These are phyloP conservation scores for Limnothrissa miodon DNA, from an alignment of 2,113 vertebrate species.

Conservation along the genomic window DNA sequence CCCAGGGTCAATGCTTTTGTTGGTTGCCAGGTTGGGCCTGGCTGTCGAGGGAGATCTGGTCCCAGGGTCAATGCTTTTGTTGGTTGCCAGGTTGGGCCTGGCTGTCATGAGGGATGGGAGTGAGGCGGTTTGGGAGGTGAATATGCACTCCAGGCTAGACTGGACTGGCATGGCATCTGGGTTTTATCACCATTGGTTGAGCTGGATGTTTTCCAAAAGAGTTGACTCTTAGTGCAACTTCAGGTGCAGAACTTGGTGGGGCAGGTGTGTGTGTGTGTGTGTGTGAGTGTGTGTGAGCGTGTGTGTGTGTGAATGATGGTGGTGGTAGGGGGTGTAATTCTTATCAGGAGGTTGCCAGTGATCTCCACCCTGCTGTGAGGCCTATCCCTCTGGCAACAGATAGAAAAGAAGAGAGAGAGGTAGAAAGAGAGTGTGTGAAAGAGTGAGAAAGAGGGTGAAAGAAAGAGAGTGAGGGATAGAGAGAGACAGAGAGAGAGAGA, in stretches of 20 bases:
- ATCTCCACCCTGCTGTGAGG: background rate
- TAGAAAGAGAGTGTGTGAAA: background rate
- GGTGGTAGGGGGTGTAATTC: background rate
- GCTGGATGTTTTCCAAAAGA: background rate
- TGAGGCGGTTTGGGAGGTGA: no score
- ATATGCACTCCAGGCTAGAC: background rate
- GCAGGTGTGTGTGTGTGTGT: no score
- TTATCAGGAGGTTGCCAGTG: background rate
- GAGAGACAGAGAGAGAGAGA: background rate
- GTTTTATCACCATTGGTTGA: background rate
- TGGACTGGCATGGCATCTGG: no score
- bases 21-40: background rate
- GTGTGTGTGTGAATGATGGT: no score
- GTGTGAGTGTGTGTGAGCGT: no score
- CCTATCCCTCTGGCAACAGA: background rate
- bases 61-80: background rate
- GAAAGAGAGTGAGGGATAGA: conserved; percentile 4
- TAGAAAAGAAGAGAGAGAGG: background rate
- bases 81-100: background rate
- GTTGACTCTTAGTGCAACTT: no score
- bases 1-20: background rate
- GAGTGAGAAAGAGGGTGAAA: background rate
- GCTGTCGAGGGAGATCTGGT: background rate
- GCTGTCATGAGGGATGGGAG: background rate
- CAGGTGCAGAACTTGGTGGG: background rate